Evolutionary conservation across 2,113 vertebrate genomes (phyloP), one percentile per base, ranked within the genome.

Genomic region (Diadophis punctatus): DNA sequence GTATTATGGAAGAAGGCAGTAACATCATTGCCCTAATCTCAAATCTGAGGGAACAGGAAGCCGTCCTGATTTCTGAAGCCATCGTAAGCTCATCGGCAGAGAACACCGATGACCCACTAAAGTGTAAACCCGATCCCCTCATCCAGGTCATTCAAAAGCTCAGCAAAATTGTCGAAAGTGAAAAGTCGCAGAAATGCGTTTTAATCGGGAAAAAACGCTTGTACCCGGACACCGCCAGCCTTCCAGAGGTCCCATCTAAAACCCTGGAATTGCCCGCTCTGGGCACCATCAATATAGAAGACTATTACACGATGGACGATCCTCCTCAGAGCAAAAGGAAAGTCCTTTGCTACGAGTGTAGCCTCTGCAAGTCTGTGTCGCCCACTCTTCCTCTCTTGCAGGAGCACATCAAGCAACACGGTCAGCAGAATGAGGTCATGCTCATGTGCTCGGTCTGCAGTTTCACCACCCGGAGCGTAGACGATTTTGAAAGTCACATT

Each of bases 141-240:
- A 99, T 99, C 94, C 98, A 99, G 18, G 99, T 99, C 92, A 99
- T 99, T 49, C 98, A 99, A 96, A 99, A 99, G 93, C 98, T 99
- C 94, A 99, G 98, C 96, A 99, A 98, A 96, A 99, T 99, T 53
- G 99, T 99, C 87, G 98, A 99, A 95, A 98, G 95, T 43, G 98
- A 99, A 95, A 98, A 98, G 63, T 98, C 98, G 1, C 98, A 98
- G 51, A 98, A 97, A 95, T 98, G 98, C 95, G 94, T 97, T 84
- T 74, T 98, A n/a, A 97, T 98, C 58, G 98, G 98, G 90, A 98
- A 98, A 92, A 99, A 99, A 93, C 98, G 98, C 84, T 95, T 97
- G 5, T 96, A 97, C 56, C 92, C 98, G 0, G 96, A 96, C 0
- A 1, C 95, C 46, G 95, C 95, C 0, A 96, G 96, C 92, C 93